Evolutionary conservation across 2,888 invertebrate genomes (phyloP), one percentile per base, ranked within the genome.

Genomic region (Criorhina ranunculi): DNA sequence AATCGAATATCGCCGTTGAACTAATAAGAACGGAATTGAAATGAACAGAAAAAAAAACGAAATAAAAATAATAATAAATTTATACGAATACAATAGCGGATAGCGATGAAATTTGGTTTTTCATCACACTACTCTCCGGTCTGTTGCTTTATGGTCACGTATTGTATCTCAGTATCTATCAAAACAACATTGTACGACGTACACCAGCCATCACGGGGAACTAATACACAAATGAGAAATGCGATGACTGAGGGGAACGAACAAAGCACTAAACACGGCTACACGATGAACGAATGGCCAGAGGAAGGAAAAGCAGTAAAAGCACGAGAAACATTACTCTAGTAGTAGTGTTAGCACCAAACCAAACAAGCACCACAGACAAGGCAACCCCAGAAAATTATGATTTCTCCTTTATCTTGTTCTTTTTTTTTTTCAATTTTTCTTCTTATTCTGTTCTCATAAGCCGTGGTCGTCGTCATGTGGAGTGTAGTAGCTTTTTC

Each of bases 101-200:
- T 37, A 62, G 59, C 51, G 49, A 79, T 49, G 53, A 72, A 82
- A 59, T 75, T 70, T 70, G 59, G 46, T 49, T 73, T 67, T 75
- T 80, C 53, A 79, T 79, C 64, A 85, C 79, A 69, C 79, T 64
- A 46, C 72, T 83, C 73, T 80, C 59, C 80, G 76, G 80, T 75
- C 80, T 85, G 85, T 80, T 85, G 85, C 80, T 85, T 80, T 83
- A 66, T 66, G 70, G 75, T 85, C 85, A 85, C 85, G 85, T 85
- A 85, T 75, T 75, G 64, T 85, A 75, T 79, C 75, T 79, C 73
- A 57, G 55, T 79, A 75, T 73, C 76, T 85, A 76, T 80, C 75
- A 85, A 75, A 80, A 85, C 76, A 70, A 70, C 70, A 59, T 70
- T 75, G 66, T 69, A 70, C 75, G 75, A 57, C 24, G 59, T 69